phyloP scores from a whole-genome alignment of 92 coral and sea anemone species.

The Epizoanthus scotinus region DNA sequence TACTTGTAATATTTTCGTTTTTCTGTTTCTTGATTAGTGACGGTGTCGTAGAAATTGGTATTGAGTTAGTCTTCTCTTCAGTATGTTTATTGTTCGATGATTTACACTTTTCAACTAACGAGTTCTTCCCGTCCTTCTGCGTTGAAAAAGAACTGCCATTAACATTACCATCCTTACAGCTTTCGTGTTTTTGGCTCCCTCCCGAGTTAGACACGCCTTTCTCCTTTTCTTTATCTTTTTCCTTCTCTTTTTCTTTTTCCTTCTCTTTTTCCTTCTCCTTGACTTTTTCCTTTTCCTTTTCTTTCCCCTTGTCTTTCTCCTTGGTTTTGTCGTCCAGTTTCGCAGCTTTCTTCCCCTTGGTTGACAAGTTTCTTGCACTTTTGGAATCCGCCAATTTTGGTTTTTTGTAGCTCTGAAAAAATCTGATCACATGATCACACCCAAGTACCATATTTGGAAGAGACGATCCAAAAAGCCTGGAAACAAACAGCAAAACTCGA shows the following conservation, averaged over 20 bases:
- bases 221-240: slow-evolving; percentile 10
- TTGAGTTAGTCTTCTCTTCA: background rate
- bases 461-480: slow-evolving; percentile 67
- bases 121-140: slow-evolving; percentile 13
- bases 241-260: slow-evolving; percentile 22
- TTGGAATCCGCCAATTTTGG: slow-evolving; percentile 41
- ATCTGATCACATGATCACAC: slow-evolving; percentile 78
- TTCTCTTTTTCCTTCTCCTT: slow-evolving; percentile 13
- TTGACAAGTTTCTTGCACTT: slow-evolving; percentile 11
- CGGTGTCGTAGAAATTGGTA: background rate
- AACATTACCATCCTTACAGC: background rate
- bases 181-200: background rate
- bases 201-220: background rate
- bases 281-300: slow-evolving; percentile 4
- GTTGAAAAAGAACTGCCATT: too few relatives aligned
- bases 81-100: slow-evolving; percentile 2
- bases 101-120: background rate
- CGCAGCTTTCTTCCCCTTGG: slow-evolving; percentile 25
- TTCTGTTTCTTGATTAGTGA: slow-evolving; percentile 12
- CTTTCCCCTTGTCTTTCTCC: slow-evolving; percentile 28
- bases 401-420: slow-evolving; percentile 63
- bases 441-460: slow-evolving; percentile 85
- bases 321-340: slow-evolving; percentile 28
- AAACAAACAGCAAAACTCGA: background rate
- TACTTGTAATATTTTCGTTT: background rate